Base-by-base conservation (phyloP, 1,140 invertebrate genomes). In the Drosophila takahashii region DNA sequence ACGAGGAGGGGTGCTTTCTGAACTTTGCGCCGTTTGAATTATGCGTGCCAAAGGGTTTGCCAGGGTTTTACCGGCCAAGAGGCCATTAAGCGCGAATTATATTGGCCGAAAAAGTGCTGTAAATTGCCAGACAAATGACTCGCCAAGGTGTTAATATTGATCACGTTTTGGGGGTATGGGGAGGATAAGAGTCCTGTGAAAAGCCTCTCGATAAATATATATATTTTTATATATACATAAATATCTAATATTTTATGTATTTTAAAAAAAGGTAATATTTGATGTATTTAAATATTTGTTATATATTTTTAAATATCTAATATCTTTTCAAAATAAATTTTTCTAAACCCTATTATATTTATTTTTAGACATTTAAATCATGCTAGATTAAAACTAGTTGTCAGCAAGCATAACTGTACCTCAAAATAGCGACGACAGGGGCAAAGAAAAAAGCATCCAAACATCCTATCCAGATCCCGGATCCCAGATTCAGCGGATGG, bases 21-120 rank as follows among this genome's bases (percentile, higher is more conserved):
- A 89, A 89, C 67, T 74, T 87, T 87, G 65, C 47, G 64, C 54
- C 79, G 70, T 84, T 89, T 78, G 84, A 84, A 89, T 89, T 89
- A 89, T 87, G 84, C 83, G 83, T 76, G 83, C 83, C 83, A 83
- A 86, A 87, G 83, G 79, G 83, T 76, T 86, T 51, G 48, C 48
- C 45, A 48, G 47, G 72, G 37, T 29, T n/a, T 44, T 18, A 34
- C 15, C 36, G 37, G 18, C 53, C 44, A 57, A 29, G n/a, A 36
- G 74, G 64, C 83, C 81, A 86, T 86, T 86, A 86, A 72, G 61
- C 44, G 65, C 62, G 64, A 76, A 78, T 87, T 81, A 87, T 79
- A 86, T 86, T 86, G 83, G 83, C 61, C 79, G 50, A 61, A 64
- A 71, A 72, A 74, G 61, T 57, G 62, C 22, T 53, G 64, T 66